A percentile compares a stretch with the other conserved stretches of the same genome.
Conservation (phyloP, 1,140 invertebrate species). For the Maniola jurtina region DNA sequence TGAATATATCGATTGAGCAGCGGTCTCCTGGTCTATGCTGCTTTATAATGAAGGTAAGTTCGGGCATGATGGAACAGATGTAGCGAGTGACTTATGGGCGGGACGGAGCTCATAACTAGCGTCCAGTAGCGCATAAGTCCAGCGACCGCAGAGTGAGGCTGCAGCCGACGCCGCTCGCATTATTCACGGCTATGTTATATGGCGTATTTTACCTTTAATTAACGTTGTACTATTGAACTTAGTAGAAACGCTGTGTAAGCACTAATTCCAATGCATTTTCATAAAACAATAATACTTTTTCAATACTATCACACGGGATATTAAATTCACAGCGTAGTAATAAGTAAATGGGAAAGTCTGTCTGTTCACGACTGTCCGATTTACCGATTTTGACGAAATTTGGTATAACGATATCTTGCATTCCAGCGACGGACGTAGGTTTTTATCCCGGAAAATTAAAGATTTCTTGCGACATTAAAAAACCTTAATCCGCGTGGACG, state of each 20-base stretch:
- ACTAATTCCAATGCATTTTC: constrained; percentile 12
- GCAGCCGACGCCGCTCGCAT: constrained; percentile 47
- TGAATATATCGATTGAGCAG: not conserved
- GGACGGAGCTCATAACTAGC: constrained; percentile 61
- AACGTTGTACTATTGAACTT: constrained; percentile 44
- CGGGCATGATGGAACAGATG: constrained; percentile 50
- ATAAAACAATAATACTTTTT: not conserved
- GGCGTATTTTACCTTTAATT: constrained; percentile 54
- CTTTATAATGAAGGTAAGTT: constrained; percentile 14
- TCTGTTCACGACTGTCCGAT: too few species aligned
- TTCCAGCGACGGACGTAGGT: too few species aligned
- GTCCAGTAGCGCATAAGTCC: constrained; percentile 64
- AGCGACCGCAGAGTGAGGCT: constrained; percentile 55
- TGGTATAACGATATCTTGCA: too few species aligned
- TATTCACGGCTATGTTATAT: constrained; percentile 58
- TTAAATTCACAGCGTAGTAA: too few species aligned
- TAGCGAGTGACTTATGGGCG: constrained; percentile 52
- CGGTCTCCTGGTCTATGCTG: constrained; percentile 10
- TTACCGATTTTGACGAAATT: too few species aligned
- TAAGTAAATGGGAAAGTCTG: too few species aligned
- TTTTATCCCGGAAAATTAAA: too few species aligned
- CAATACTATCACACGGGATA: too few species aligned
- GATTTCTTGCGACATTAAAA: too few species aligned
- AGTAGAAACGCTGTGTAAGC: constrained; percentile 30
- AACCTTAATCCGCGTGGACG: too few species aligned